Evolutionary conservation across 2,113 vertebrate genomes (phyloP).

Genomic region (Dascyllus trimaculatus): DNA sequence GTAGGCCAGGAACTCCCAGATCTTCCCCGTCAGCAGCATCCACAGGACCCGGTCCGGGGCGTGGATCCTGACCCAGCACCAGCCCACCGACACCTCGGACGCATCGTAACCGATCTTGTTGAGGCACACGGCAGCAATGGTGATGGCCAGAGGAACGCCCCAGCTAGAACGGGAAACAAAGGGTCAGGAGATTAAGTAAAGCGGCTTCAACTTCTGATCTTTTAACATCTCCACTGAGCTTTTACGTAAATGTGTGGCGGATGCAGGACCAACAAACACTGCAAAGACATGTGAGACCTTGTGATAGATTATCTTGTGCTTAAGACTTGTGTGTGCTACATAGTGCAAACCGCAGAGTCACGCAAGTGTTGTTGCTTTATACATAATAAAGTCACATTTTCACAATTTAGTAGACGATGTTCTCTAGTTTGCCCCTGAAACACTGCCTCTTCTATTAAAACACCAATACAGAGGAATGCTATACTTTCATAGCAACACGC

Average conservation of each 20-base stretch:
- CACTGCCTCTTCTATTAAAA: background rate
- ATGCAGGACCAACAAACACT: background rate
- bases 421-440: background rate
- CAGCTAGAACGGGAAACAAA: constrained; percentile 84
- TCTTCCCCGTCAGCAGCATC: constrained; percentile 95
- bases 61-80: constrained; percentile 94
- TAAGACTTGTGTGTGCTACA: constrained; percentile 14
- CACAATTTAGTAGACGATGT: background rate
- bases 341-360: background rate
- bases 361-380: constrained; percentile 1
- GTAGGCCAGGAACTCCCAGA: constrained; percentile 96
- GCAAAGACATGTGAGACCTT: constrained; percentile 36
- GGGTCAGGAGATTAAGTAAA: background rate
- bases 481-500: background rate
- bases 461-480: background rate
- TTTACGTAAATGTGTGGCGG: background rate
- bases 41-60: constrained; percentile 89
- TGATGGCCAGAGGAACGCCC: constrained; percentile 93
- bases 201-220: background rate
- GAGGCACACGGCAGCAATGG: constrained; percentile 86
- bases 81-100: constrained; percentile 96
- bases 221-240: background rate
- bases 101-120: constrained; percentile 95
- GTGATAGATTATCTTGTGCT: constrained; percentile 39
- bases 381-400: constrained; percentile 2